phyloP scores from a whole-genome alignment of 1,140 invertebrate species.

The Globodera rostochiensis region DNA sequence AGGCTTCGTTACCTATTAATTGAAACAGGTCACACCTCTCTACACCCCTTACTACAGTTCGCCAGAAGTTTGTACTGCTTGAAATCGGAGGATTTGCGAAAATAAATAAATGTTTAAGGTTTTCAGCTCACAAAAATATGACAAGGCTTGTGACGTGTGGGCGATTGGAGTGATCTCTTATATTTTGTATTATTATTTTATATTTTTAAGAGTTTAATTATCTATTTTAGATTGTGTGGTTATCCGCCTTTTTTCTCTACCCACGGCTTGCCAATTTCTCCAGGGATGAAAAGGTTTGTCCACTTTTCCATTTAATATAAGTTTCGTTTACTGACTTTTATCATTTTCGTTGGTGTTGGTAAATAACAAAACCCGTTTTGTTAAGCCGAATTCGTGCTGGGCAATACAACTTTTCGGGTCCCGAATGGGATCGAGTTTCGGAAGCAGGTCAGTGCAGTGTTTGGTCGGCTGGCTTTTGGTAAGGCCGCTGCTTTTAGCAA shows the following conservation, averaged over 20 bases:
- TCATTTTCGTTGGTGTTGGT: too few species aligned
- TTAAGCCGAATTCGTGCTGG: conserved; percentile 85
- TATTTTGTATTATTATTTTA: conserved; percentile 77
- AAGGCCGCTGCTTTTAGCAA: conserved; percentile 70
- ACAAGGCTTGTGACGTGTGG: conserved; percentile 98
- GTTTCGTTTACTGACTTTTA: too few species aligned
- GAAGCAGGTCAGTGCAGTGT: conserved; percentile 72
- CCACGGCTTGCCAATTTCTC: conserved; percentile 92
- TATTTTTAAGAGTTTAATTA: conserved; percentile 42
- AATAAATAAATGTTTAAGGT: conserved; percentile 79
- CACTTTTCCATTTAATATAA: too few species aligned
- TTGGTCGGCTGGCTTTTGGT: too few species aligned
- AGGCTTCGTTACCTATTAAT: neutral
- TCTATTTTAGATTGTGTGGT: conserved; percentile 80
- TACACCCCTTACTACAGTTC: conserved; percentile 45
- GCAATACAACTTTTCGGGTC: conserved; percentile 92
- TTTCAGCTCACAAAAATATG: conserved; percentile 93
- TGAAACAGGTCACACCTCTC: conserved; percentile 37
- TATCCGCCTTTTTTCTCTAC: conserved; percentile 98
- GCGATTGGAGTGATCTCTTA: conserved; percentile 97
- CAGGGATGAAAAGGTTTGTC: conserved; percentile 84
- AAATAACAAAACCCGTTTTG: too few species aligned
- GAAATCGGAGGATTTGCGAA: neutral
- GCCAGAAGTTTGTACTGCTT: conserved; percentile 44
- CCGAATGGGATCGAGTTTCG: conserved; percentile 93